Evolutionary conservation across 1,140 invertebrate genomes (phyloP).

Genomic region (Diorhabda sublineata): DNA sequence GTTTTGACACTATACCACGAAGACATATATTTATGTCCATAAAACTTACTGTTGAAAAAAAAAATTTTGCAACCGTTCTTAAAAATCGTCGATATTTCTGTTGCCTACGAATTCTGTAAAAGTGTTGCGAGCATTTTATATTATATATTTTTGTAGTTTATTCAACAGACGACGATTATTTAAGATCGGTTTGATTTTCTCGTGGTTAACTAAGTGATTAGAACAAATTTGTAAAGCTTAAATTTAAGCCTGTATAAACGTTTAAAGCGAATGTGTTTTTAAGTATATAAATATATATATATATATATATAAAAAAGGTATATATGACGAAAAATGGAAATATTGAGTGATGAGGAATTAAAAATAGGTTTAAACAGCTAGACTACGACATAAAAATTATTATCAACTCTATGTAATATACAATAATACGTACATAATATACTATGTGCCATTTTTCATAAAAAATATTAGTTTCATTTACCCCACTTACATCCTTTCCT

Average conservation of each 20-base stretch:
- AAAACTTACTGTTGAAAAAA: conserved; percentile 28
- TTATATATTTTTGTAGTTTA: conserved; percentile 43
- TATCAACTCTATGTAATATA: conserved; percentile 50
- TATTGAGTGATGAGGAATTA: conserved; percentile 47
- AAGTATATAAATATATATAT: conserved; percentile 28
- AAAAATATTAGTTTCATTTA: conserved; percentile 26
- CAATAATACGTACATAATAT: conserved; percentile 49
- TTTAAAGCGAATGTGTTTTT: conserved; percentile 47
- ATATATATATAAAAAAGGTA: conserved; percentile 39
- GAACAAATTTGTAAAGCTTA: conserved; percentile 43
- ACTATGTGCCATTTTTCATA: conserved; percentile 50
- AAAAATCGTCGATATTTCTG: conserved; percentile 23
- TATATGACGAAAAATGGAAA: conserved; percentile 45
- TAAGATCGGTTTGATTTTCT: conserved; percentile 18
- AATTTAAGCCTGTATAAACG: conserved; percentile 43
- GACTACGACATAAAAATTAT: conserved; percentile 45
- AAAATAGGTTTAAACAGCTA: conserved; percentile 46
- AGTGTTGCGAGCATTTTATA: conserved; percentile 39
- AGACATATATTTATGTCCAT: too few relatives aligned
- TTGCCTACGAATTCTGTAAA: conserved; percentile 36
- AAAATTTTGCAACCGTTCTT: conserved; percentile 25
- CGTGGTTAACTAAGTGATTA: conserved; percentile 29
- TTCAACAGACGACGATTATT: conserved; percentile 27
- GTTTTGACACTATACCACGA: too few relatives aligned
- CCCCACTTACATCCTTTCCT: too few relatives aligned